A percentile compares a stretch with the other conserved stretches of the same genome.
Evolutionary conservation across 2,888 invertebrate species (phyloP).

Genomic region (Tortricodes alternella): DNA sequence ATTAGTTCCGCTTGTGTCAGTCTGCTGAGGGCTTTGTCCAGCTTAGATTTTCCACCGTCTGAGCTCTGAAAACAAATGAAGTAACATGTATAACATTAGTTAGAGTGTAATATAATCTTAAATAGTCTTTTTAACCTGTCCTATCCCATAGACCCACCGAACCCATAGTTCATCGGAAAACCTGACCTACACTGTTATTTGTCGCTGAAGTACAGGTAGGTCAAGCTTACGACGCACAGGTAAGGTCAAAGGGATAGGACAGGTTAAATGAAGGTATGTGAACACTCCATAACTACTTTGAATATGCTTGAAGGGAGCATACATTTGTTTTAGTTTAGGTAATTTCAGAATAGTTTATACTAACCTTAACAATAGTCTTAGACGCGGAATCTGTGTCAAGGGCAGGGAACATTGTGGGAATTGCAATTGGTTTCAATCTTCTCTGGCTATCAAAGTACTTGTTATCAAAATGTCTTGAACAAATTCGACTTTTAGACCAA

Average conservation of each 20-base stretch:
- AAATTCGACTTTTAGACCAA: slow-evolving; percentile 66
- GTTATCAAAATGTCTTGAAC: slow-evolving; percentile 69
- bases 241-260: too few species aligned
- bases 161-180: too few species aligned
- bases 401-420: slow-evolving; percentile 63
- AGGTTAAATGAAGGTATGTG: too few species aligned
- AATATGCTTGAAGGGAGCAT: too few species aligned
- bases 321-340: too few species aligned
- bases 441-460: slow-evolving; percentile 63
- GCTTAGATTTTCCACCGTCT: slow-evolving; percentile 37
- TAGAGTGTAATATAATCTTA: too few species aligned
- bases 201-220: too few species aligned
- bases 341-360: slow-evolving; percentile 7
- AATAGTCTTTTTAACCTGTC: too few species aligned
- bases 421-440: slow-evolving; percentile 58
- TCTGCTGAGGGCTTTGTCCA: slow-evolving; percentile 56
- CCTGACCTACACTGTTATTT: too few species aligned
- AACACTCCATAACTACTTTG: too few species aligned
- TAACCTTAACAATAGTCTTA: slow-evolving; percentile 45
- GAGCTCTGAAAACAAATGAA: slow-evolving; percentile 7
- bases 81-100: background rate
- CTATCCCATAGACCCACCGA: too few species aligned
- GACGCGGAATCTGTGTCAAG: slow-evolving; percentile 2
- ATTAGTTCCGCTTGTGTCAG: slow-evolving; percentile 60
- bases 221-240: too few species aligned